Evolutionary conservation across 2,113 vertebrate genomes (phyloP), one percentile per base, ranked within the genome.

Genomic region (Piprites chloris): DNA sequence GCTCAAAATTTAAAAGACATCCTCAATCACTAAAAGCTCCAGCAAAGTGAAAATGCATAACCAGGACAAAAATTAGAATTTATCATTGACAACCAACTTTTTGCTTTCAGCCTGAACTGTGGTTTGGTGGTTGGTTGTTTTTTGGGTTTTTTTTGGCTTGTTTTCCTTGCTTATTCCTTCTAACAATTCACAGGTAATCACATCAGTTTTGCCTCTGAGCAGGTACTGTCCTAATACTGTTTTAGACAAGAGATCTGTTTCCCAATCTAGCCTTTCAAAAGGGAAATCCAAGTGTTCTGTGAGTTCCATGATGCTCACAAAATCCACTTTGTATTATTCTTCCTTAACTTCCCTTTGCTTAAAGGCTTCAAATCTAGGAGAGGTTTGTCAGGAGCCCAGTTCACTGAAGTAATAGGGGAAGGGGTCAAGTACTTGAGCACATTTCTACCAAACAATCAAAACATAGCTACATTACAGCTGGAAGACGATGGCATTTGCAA

Each of bases 51-150:
- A 87, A 87, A 88, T 6, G 20, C 8, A 37, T 52, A 71, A 33
- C 8, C 21, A 72, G 67, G 27, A 83, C 18, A 47, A 87, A 68
- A 90, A 33, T 5, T 3, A 80, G 23, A 26, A 67, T 59, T 71
- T 93, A 47, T 9, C 5, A 77, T 2, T 55, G 74, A 33, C 42
- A 67, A 50, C 30, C 26, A 46, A 32, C 33, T 65, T 35, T 9
- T 61, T 16, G 16, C 9, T 78, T 91, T 56, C 52, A 85, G 39
- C 22, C 41, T 79, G 32, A 28, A 41, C 17, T 79, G 28, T 3
- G 5, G 5, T 44, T 87, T 52, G 1, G 2, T 49, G 28, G 12
- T 20, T 58, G 22, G 5, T 11, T 12, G 1, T 0, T 15, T 37
- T 73, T 83, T 32, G 4, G 5, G 5, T 1, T 0, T 14, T 47